These are phyloP conservation scores for Nycticryphes semicollaris DNA, from an alignment of 2,113 vertebrate species.

Conservation along the genomic window DNA sequence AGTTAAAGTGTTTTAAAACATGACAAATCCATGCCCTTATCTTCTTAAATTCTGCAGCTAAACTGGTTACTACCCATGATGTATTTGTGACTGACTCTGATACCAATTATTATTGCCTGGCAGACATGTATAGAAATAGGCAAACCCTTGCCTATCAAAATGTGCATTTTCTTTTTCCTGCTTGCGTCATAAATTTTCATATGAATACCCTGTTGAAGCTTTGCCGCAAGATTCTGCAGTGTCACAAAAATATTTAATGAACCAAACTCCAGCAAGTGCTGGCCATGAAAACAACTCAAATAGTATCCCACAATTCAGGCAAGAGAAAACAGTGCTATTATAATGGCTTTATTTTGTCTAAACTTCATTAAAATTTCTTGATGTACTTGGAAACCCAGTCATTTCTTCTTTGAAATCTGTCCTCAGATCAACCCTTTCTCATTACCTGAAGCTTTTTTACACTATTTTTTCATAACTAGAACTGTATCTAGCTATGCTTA, in stretches of 20 bases:
- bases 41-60: background rate
- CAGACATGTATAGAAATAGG: background rate
- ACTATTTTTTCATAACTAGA: background rate
- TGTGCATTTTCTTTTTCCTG: background rate
- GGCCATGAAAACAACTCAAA: background rate
- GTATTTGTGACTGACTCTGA: background rate
- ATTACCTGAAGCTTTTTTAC: conserved; percentile 16
- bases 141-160: background rate
- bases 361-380: background rate
- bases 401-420: background rate
- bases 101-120: background rate
- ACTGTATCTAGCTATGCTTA: background rate
- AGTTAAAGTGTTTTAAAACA: background rate
- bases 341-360: background rate
- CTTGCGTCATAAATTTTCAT: background rate
- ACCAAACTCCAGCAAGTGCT: background rate
- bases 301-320: background rate
- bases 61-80: background rate
- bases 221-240: background rate
- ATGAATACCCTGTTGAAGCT: background rate
- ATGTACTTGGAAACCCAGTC: background rate
- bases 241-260: background rate
- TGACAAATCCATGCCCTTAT: background rate
- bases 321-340: background rate
- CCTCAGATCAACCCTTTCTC: background rate